Evolutionary conservation across 35 echinoderm and acorn worm genomes (phyloP), one percentile per base, ranked within the genome.

Genomic region (Apostichopus californicus): DNA sequence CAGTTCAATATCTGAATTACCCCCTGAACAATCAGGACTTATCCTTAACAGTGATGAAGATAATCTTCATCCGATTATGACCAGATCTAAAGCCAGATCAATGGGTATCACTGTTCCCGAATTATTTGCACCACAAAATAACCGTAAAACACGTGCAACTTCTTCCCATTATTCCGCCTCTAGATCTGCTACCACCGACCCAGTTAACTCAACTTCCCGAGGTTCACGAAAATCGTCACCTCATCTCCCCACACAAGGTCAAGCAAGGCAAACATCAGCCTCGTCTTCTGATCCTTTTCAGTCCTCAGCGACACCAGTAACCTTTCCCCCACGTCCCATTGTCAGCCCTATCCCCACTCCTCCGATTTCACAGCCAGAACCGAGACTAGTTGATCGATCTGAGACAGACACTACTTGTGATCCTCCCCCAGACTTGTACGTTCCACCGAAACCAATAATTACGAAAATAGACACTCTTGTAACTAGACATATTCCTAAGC

Each of bases 101-200:
- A 84, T 72, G 92, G 92, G 91, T 25, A 86, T 92, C 73, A 86
- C 17, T 86, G 82, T 93, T 6, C 92, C 92, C 13, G 17, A 81
- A 8, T 17, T 93, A 5, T 92, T 54, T 57, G 28, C 81, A 28
- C 54, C 5, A 92, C 2, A 34, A 34, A 34, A 34, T 34, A 34
- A 34, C 28, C 24, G 24, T 25, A 25, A 25, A 25, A 25, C 24
- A 25, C 24, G 24, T 25, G 24, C 24, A 25, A 25, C 28, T 34
- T 1, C 28, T 34, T 34, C 28, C 28, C 0, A 0, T 34, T 34
- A 0, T 34, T 1, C 28, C 1, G 28, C 28, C 28, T 34, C 28
- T 34, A 34, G 28, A 34, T 1, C 28, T 34, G 28, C 28, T 34
- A 34, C 28, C 28, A 34, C 28, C 28, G 28, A 34, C 28, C 28